Conservation (phyloP, 2,797 vertebrate species). For the Tauraco hartlaubi region DNA sequence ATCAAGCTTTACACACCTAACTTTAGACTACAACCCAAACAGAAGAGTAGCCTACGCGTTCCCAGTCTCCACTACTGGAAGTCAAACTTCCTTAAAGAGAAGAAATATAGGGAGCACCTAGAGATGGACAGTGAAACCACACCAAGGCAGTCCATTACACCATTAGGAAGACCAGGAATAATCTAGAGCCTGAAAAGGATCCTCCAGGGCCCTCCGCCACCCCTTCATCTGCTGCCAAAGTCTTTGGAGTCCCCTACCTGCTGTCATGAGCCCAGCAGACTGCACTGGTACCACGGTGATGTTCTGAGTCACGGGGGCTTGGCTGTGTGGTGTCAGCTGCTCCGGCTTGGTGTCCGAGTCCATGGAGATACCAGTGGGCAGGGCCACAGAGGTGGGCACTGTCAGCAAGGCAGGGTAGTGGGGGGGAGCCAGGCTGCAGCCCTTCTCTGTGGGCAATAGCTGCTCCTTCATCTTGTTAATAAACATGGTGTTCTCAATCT, state of each 20-base stretch:
- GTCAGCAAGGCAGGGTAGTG: slow-evolving; percentile 95
- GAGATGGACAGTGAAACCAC: not conserved
- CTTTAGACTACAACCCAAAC: slow-evolving; percentile 32
- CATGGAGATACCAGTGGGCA: slow-evolving; percentile 85
- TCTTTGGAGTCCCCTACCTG: slow-evolving; percentile 82
- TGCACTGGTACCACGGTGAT: slow-evolving; percentile 96
- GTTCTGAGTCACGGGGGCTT: slow-evolving; percentile 93
- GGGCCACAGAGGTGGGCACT: slow-evolving; percentile 88
- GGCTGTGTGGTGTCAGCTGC: slow-evolving; percentile 87
- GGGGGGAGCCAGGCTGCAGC: slow-evolving; percentile 85
- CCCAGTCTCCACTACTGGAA: not conserved
- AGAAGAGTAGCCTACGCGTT: not conserved
- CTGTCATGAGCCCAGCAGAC: slow-evolving; percentile 96
- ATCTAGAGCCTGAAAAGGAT: not conserved
- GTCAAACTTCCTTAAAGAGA: not conserved
- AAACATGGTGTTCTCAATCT: slow-evolving; percentile 98
- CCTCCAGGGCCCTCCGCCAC: not conserved
- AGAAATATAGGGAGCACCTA: not conserved
- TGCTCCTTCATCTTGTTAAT: slow-evolving; percentile 99
- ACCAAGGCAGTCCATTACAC: not conserved
- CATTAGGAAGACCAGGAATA: not conserved
- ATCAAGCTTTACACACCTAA: not conserved
- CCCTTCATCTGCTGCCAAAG: not conserved
- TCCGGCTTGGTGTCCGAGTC: slow-evolving; percentile 83
- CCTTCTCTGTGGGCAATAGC: slow-evolving; percentile 91